A percentile compares a stretch with the other conserved stretches of the same genome.
Conservation (phyloP, 1,140 invertebrate genomes). For the Saxidomus purpurata region DNA sequence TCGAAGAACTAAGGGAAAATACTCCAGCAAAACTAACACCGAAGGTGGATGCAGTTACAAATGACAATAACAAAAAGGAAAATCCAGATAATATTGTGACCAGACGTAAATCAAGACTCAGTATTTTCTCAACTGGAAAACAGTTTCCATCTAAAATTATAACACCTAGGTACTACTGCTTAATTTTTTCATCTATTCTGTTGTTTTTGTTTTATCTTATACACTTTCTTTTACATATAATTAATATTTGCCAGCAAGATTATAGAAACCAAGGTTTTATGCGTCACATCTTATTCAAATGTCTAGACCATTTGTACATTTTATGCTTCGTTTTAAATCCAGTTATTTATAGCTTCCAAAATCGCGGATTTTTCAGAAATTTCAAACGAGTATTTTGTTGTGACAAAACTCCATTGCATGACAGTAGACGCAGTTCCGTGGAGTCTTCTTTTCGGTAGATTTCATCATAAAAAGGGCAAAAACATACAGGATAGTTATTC, state of each 20-base stretch:
- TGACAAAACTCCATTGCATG: background rate
- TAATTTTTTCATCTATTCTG: conserved; percentile 26
- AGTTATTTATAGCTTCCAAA: conserved; percentile 33
- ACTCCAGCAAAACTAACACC: background rate
- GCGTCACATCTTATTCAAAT: background rate
- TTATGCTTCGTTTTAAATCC: conserved; percentile 53
- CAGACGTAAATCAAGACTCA: conserved; percentile 35
- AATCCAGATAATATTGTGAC: background rate
- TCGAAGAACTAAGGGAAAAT: background rate
- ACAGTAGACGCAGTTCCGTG: background rate
- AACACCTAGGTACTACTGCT: background rate
- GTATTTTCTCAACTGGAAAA: background rate
- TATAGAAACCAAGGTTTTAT: background rate
- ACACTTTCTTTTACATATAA: conserved; percentile 46
- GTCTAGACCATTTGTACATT: conserved; percentile 10
- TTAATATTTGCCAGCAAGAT: background rate
- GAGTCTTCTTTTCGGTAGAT: background rate
- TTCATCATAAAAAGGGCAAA: background rate
- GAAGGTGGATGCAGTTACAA: background rate
- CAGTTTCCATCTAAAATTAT: background rate
- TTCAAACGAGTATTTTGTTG: conserved; percentile 6
- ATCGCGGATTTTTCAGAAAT: conserved; percentile 35
- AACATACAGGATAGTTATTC: too few relatives aligned
- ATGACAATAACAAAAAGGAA: background rate
- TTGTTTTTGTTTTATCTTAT: conserved; percentile 42